phyloP scores from a whole-genome alignment of 2,797 vertebrate species.

The Urophycis tenuis region DNA sequence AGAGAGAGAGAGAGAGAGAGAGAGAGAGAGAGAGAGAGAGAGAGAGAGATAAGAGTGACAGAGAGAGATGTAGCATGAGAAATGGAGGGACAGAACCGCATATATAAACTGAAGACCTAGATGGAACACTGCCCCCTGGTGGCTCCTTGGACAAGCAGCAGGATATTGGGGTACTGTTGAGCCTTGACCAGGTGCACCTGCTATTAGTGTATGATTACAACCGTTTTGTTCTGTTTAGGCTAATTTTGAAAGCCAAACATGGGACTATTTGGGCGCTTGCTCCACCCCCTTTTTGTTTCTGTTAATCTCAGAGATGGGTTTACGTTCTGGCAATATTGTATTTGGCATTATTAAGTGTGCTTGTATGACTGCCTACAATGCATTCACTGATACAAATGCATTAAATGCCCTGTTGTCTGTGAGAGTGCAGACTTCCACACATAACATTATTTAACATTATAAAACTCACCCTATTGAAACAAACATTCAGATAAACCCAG shows the following conservation, averaged over 20 bases:
- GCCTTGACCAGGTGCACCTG: neutral
- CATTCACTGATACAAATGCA: neutral
- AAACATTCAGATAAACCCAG: neutral
- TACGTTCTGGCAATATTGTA: neutral
- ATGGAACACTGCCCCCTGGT: neutral
- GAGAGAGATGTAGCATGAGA: conserved; percentile 22
- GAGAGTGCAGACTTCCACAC: neutral
- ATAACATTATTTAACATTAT: neutral
- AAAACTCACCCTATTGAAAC: neutral
- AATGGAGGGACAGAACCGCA: neutral
- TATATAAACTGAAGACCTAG: neutral
- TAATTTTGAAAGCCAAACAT: neutral
- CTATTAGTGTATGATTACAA: neutral
- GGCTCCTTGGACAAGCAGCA: neutral
- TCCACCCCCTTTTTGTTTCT: neutral
- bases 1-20: too few species aligned
- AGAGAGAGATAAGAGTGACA: too few species aligned
- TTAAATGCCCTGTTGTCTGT: neutral
- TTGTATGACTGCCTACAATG: neutral
- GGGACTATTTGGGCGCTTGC: neutral
- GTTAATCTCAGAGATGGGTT: neutral
- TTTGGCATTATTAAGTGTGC: neutral
- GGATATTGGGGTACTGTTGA: neutral
- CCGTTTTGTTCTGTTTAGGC: too few species aligned
- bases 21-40: too few species aligned